Base-by-base conservation (phyloP, 2,113 vertebrate genomes). In the Todiramphus saurophagus region DNA sequence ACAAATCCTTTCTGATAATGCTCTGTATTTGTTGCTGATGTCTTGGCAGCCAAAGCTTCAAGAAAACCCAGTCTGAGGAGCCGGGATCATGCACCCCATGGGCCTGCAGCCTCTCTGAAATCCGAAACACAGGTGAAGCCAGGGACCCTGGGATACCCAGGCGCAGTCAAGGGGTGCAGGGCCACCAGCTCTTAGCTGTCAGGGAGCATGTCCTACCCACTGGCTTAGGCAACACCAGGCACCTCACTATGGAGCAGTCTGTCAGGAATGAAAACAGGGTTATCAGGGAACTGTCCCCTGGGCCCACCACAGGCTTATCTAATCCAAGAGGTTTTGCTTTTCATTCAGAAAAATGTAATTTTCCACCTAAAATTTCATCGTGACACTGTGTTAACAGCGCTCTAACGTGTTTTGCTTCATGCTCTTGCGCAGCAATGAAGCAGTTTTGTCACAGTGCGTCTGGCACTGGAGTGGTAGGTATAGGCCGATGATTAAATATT, bases 151-250 rank as follows among this genome's bases (percentile, higher is more conserved):
- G 28, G 31, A 30, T 20, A 43, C 5, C 13, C 56, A 59, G 56
- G 87, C 23, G 55, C 16, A 79, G 60, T 39, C 1, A 0, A 72
- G 68, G 35, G 39, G 8, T 67, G 13, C 24, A 16, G 28, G n/a
- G 9, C 24, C 73, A 50, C 20, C 0, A 1, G 27, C 20, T 75
- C 60, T 16, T 0, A 0, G 41, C 0, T 4, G 33, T 1, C 0
- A 1, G 8, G 41, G 41, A 83, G 16, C 7, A 0, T 1, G 20
- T 53, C 82, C 69, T 39, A 66, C 35, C 63, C 2, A 1, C 35
- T 31, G 31, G 28, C 28, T 50, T 21, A 46, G 43, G 58, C 33
- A 78, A 30, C 30, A 27, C 7, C 50, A 35, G 12, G 69, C 56
- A 89, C 16, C 44, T 50, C 5, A 3, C 51, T 16, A 37, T 0